Base-by-base conservation (phyloP, 2,113 vertebrate genomes). In the Ancistrus triradiatus region DNA sequence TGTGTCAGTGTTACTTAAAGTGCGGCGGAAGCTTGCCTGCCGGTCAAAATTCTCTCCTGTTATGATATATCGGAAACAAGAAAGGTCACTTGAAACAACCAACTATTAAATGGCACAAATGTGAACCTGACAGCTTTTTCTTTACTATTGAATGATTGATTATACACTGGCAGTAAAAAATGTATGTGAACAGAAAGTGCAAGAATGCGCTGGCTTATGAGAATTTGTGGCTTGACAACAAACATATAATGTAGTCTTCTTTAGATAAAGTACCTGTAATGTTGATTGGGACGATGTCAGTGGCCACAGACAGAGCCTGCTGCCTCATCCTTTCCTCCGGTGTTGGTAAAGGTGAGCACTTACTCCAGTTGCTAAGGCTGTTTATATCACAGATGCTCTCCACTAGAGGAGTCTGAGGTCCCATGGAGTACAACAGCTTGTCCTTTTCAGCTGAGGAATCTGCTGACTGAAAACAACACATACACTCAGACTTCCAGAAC, bases 21-120 rank as follows among this genome's bases (percentile, higher is more conserved):
- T 90, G 81, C 90, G 91, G 75, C 92, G 90, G 78, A 95, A 90
- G 87, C 89, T 94, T 81, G 96, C 95, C 74, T 98, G 96, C 68
- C 93, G 93, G 83, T 98, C 94, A 78, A 98, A 98, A 86, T 89
- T 94, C 88, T 94, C 92, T 75, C 95, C 95, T 98, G 84, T 81
- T 84, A 77, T 53, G 74, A 75, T 80, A 84, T 80, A 82, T 76
- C 76, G 40, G 79, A 82, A 89, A 88, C 77, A 90, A 87, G 10
- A 2, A 44, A 7, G 10, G 43, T 31, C n/a, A n/a, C n/a, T n/a
- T n/a, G n/a, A n/a, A n/a, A n/a, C n/a, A n/a, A n/a, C n/a, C n/a
- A n/a, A n/a, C n/a, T n/a, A n/a, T n/a, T n/a, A n/a, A n/a, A n/a
- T n/a, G n/a, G n/a, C n/a, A n/a, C n/a, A n/a, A n/a, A n/a, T n/a